Percentiles rank a stretch among this genome's conserved stretches.
phyloP scores from a whole-genome alignment of 2,113 vertebrate species.

The Proterorhinus semilunaris region DNA sequence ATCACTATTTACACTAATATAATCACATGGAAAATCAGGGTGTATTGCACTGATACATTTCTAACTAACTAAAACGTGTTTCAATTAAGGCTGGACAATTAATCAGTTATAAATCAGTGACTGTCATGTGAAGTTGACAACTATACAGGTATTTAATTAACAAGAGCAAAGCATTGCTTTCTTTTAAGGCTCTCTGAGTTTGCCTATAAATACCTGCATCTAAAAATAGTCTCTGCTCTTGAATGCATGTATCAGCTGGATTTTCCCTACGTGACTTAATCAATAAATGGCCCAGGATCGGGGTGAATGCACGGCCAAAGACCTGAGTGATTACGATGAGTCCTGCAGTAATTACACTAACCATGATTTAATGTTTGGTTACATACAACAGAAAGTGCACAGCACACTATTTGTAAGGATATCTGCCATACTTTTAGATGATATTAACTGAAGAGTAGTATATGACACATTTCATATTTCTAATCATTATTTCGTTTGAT shows the following conservation, averaged over 20 bases:
- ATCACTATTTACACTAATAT: too few species aligned
- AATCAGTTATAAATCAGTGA: neutral
- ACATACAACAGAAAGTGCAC: neutral
- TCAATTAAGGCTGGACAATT: too few species aligned
- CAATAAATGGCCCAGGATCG: conserved; percentile 45
- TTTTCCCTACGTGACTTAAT: conserved; percentile 48
- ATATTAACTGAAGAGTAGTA: too few species aligned
- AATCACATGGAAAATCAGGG: too few species aligned
- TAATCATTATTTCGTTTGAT: too few species aligned
- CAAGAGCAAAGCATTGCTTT: neutral
- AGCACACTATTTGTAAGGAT: neutral
- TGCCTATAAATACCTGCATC: neutral
- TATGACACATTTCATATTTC: too few species aligned
- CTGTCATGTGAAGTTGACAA: neutral
- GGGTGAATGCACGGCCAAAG: conserved; percentile 51
- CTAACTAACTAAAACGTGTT: too few species aligned
- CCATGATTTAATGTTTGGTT: conserved; percentile 55
- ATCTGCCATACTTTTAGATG: too few species aligned
- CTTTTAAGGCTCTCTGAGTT: neutral
- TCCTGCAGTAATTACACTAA: conserved; percentile 64
- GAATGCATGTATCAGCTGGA: conserved; percentile 24
- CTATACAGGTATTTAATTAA: neutral
- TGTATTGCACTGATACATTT: too few species aligned
- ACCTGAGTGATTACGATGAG: conserved; percentile 63
- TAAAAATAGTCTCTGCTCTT: conserved; percentile 10